Percentiles rank a stretch among this genome's conserved stretches.
These are phyloP conservation scores for Macrochelys suwanniensis DNA, from an alignment of 2,797 vertebrate species.

Conservation along the genomic window DNA sequence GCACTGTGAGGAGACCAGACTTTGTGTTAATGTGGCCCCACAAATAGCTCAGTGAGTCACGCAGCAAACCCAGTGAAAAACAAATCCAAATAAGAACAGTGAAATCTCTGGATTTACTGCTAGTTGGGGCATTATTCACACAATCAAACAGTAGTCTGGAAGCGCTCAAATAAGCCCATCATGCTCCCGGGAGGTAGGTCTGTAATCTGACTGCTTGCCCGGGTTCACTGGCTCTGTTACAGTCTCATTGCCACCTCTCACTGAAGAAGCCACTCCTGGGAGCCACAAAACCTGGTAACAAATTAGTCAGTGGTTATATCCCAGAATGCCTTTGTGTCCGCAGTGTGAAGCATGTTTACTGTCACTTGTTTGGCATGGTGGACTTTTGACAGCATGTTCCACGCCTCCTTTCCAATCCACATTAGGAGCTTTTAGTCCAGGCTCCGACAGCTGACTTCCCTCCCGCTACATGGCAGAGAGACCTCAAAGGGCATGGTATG, in stretches of 20 bases:
- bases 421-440: constrained; percentile 37
- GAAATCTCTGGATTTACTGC: background rate
- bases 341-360: constrained; percentile 12
- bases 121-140: constrained; percentile 34
- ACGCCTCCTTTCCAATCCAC: constrained; percentile 51
- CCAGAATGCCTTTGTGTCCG: background rate
- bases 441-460: background rate
- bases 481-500: background rate
- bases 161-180: constrained; percentile 13
- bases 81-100: constrained; percentile 25
- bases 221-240: background rate
- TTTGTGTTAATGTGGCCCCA: background rate
- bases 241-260: background rate
- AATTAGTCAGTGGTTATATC: background rate
- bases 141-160: constrained; percentile 20
- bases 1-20: background rate
- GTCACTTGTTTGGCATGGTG: background rate
- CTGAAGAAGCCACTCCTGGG: background rate
- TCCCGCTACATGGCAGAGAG: background rate
- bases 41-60: constrained; percentile 10
- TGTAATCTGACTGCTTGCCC: constrained; percentile 26
- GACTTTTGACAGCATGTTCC: constrained; percentile 42
- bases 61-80: constrained; percentile 29
- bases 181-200: constrained; percentile 2
- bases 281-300: background rate